Evolutionary conservation across 1,140 invertebrate genomes (phyloP).

Genomic region (Hyposmocoma kahamanoa): DNA sequence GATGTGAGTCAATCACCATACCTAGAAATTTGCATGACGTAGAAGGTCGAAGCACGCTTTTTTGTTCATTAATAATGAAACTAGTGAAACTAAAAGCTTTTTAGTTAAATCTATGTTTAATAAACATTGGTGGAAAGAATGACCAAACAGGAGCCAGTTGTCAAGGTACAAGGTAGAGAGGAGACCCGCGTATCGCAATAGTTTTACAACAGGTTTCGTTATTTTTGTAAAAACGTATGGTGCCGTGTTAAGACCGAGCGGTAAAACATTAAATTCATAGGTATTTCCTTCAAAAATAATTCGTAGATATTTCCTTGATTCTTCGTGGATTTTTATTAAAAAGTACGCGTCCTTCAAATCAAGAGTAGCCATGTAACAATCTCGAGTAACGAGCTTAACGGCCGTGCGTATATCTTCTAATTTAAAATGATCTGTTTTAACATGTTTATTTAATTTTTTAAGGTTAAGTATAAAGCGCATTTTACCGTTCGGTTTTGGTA

Average conservation of each 20-base stretch:
- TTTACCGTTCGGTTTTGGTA: slow-evolving; percentile 22
- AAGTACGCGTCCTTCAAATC: slow-evolving; percentile 8
- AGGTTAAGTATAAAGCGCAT: slow-evolving; percentile 12
- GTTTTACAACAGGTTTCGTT: slow-evolving; percentile 1
- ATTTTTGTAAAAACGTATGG: slow-evolving; percentile 7
- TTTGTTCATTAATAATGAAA: slow-evolving; percentile 6
- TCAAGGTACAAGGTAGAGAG: background rate
- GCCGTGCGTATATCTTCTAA: slow-evolving; percentile 9
- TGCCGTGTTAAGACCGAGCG: slow-evolving; percentile 1
- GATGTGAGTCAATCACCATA: background rate
- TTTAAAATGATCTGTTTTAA: slow-evolving; percentile 10
- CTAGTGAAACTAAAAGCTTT: background rate
- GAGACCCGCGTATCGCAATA: background rate
- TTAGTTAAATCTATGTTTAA: slow-evolving; percentile 2
- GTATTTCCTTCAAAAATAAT: background rate
- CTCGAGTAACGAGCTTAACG: slow-evolving; percentile 3
- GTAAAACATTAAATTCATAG: slow-evolving; percentile 7
- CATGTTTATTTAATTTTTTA: slow-evolving; percentile 13
- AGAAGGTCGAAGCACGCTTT: background rate
- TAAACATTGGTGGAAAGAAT: background rate
- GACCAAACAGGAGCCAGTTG: slow-evolving; percentile 4
- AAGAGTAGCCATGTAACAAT: slow-evolving; percentile 2
- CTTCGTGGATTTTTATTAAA: background rate
- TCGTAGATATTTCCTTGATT: slow-evolving; percentile 2
- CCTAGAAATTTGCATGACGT: slow-evolving; percentile 6